Evolutionary conservation across 2,797 vertebrate species (phyloP), one percentile per base, ranked within the genome.

Genomic region (Mus caroli): DNA sequence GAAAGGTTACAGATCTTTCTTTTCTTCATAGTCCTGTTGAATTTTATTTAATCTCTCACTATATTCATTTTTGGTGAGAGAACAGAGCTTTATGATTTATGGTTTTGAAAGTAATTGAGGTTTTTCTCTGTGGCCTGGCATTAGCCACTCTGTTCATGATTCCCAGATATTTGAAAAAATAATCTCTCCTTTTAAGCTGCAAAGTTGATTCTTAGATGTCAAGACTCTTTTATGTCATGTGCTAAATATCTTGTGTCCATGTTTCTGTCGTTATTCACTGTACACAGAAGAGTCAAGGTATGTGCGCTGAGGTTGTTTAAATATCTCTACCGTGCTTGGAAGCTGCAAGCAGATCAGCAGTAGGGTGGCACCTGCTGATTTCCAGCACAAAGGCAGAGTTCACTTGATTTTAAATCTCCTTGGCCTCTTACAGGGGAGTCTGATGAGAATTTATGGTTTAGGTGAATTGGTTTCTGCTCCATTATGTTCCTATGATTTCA

Each of bases 171-270:
- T 90, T 79, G 6, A 4, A 86, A 89, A 85, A 17, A 82, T 26
- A 3, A 4, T 56, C 69, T 89, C 46, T 88, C n/a, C 78, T 77
- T 83, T 85, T 26, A 43, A 19, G 22, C 20, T 85, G 82, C 46
- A 52, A 86, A 77, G 28, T 82, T 90, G 40, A 87, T 86, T 94
- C n/a, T 92, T 87, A 43, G 43, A 87, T 96, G 54, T 85, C 91
- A 80, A 90, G 94, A 84, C 8, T 87, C 37, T 60, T 91, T 8
- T 73, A n/a, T 8, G 64, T 85, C 86, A 13, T 56, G 22, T 58
- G 69, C 92, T 87, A 92, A 95, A 80, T 17, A 84, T 69, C 87
- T 43, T 73, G 26, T 67, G 52, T 77, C 11, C 2, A n/a, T 60
- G 46, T 58, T 88, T 82, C 94, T 87, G 5, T 76, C 62, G 91